A percentile compares a stretch with the other conserved stretches of the same genome.
Conservation (phyloP, 2,888 invertebrate species). For the Drosophila infuscata region DNA sequence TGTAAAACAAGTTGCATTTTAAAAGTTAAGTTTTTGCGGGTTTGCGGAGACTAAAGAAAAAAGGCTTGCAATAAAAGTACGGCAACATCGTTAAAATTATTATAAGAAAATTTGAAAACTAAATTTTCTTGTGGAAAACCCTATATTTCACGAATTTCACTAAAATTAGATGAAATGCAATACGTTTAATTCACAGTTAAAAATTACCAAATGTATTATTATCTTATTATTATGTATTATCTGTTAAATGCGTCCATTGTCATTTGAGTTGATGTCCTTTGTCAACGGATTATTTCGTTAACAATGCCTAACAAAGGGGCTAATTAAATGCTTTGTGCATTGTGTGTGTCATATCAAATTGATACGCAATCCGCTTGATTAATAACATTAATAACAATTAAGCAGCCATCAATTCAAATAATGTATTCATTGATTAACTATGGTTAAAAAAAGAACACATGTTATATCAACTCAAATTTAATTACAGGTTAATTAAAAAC, state of each 20-base stretch:
- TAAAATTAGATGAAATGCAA: background rate
- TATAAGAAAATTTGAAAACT: background rate
- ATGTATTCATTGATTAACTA: constrained; percentile 12
- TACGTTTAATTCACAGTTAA: too few relatives aligned
- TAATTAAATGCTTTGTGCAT: constrained; percentile 26
- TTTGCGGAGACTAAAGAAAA: background rate
- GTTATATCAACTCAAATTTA: constrained; percentile 43
- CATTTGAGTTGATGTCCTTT: background rate
- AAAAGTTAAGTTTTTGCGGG: background rate
- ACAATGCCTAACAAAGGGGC: background rate
- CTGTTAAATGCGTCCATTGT: background rate
- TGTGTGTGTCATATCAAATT: background rate
- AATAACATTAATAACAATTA: constrained; percentile 13
- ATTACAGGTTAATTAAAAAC: constrained; percentile 59
- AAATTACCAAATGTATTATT: too few relatives aligned
- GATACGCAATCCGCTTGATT: constrained; percentile 7
- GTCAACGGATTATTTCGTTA: background rate
- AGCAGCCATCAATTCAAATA: background rate
- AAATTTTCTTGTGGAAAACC: background rate
- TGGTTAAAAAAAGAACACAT: constrained; percentile 11
- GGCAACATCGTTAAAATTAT: background rate
- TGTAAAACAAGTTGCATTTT: too few relatives aligned
- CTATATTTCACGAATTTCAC: background rate
- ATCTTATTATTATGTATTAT: too few relatives aligned
- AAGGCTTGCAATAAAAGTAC: background rate